These are phyloP conservation scores for Drosophila anomelani DNA, from an alignment of 2,888 invertebrate species.

Conservation along the genomic window DNA sequence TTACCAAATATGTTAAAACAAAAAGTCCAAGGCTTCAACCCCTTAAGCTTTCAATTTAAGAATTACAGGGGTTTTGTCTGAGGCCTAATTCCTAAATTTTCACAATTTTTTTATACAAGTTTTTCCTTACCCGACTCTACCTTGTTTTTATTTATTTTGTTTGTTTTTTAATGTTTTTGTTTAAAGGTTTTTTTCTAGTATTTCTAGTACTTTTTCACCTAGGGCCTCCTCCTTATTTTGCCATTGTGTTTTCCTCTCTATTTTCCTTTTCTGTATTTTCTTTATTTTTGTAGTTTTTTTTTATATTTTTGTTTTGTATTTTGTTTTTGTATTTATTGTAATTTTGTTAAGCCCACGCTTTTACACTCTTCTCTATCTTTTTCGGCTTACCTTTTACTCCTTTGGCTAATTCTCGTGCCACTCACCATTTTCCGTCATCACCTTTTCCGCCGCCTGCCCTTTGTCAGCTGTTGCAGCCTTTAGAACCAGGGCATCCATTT, in stretches of 20 bases:
- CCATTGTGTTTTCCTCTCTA: no score
- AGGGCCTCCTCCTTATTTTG: background rate
- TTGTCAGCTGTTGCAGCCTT: constrained; percentile 31
- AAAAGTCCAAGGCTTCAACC: no score
- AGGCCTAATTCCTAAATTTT: no score
- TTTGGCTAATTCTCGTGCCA: background rate
- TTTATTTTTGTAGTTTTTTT: background rate
- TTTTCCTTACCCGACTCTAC: no score
- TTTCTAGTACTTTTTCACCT: background rate
- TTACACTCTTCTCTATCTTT: background rate
- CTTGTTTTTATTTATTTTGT: background rate
- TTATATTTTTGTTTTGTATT: background rate
- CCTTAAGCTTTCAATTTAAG: no score
- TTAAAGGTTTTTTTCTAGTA: background rate
- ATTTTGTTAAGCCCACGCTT: constrained; percentile 9
- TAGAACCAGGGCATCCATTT: background rate
- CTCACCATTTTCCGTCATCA: constrained; percentile 3
- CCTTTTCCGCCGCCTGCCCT: constrained; percentile 1
- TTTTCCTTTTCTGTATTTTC: background rate
- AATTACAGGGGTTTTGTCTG: no score
- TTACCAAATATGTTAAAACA: no score
- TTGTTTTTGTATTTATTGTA: no score
- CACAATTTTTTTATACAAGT: no score
- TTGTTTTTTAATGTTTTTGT: no score
- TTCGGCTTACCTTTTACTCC: background rate